A percentile compares a stretch with the other conserved stretches of the same genome.
Evolutionary conservation across 2,797 vertebrate species (phyloP).

Genomic region (Fratercula arctica): DNA sequence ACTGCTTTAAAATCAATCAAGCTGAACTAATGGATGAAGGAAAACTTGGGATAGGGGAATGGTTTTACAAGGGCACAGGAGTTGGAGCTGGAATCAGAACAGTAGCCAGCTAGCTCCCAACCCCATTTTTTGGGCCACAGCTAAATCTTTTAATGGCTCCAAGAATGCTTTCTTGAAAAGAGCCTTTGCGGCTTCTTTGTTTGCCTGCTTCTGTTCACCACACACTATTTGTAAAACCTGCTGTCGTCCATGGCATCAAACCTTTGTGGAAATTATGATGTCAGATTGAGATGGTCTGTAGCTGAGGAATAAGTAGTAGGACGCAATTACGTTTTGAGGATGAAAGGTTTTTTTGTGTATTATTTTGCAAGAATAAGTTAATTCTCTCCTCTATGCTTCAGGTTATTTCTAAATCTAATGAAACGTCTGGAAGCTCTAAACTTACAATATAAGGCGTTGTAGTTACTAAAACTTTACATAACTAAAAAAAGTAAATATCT

Average conservation of each 20-base stretch:
- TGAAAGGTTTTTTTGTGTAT: neutral
- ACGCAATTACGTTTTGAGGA: neutral
- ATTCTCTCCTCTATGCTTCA: neutral
- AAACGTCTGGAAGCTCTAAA: neutral
- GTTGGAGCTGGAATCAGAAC: neutral
- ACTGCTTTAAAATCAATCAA: neutral
- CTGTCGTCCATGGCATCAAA: neutral
- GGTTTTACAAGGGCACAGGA: neutral
- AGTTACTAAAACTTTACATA: neutral
- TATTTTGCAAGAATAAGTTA: neutral
- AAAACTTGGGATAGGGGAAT: neutral
- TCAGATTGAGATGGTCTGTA: neutral
- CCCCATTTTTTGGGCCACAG: neutral
- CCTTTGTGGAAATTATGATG: neutral
- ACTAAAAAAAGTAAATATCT: neutral
- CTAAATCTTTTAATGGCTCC: neutral
- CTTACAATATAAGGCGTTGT: neutral
- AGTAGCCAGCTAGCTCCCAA: neutral
- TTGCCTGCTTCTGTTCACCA: neutral
- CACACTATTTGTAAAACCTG: neutral
- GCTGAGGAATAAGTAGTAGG: neutral
- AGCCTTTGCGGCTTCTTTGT: neutral
- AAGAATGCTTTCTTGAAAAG: slow-evolving; percentile 8
- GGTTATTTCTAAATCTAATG: neutral
- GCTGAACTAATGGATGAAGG: neutral